Conservation (phyloP, 2,797 vertebrate genomes). For the Danio tinwini region DNA sequence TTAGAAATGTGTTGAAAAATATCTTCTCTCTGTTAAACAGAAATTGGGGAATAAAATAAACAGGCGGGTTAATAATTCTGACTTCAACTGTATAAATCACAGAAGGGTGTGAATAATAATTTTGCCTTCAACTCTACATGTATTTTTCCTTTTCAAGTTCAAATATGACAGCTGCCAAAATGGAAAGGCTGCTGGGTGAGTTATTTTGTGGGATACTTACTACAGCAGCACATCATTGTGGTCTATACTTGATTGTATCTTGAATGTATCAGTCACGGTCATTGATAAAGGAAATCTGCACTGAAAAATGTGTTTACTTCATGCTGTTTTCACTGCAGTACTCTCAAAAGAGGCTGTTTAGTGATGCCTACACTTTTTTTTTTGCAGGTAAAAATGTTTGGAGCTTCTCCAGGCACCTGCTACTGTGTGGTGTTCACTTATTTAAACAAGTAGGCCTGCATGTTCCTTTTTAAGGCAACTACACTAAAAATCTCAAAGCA, state of each 20-base stretch:
- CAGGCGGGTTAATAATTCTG: too few relatives aligned
- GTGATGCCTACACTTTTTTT: background rate
- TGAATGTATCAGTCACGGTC: background rate
- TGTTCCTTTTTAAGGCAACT: conserved; percentile 20
- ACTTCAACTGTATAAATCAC: too few relatives aligned
- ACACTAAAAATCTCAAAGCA: conserved; percentile 28
- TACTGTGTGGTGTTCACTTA: conserved; percentile 25
- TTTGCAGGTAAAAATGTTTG: conserved; percentile 8
- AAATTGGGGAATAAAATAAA: too few relatives aligned
- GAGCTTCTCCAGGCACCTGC: conserved; percentile 21
- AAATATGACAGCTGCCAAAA: background rate
- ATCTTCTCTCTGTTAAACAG: too few relatives aligned
- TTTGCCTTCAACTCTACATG: background rate
- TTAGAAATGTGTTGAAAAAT: too few relatives aligned
- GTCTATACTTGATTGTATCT: background rate
- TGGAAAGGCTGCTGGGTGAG: background rate
- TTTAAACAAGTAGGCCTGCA: conserved; percentile 35
- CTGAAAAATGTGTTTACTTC: background rate
- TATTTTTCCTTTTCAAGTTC: background rate
- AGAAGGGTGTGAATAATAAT: too few relatives aligned
- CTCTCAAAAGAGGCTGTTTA: conserved; percentile 1
- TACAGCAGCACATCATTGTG: background rate
- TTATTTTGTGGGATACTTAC: background rate
- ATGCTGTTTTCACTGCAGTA: background rate
- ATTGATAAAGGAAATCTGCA: background rate